phyloP scores from a whole-genome alignment of 1,140 invertebrate genomes.

The Musca vetustissima region DNA sequence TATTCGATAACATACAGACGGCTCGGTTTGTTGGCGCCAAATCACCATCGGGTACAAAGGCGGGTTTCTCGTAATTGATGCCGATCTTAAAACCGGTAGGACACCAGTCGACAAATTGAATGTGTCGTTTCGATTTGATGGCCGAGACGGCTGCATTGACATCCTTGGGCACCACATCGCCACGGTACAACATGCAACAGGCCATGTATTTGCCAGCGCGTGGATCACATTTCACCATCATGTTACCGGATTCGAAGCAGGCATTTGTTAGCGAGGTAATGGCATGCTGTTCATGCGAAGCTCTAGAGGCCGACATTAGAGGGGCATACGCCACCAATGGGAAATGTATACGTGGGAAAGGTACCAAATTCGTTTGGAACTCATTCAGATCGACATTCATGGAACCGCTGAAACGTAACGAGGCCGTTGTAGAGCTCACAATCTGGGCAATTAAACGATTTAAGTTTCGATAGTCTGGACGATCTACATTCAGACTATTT shows the following conservation, averaged over 20 bases:
- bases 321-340: conserved; percentile 80
- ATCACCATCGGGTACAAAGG: conserved; percentile 72
- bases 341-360: conserved; percentile 76
- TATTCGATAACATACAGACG: conserved; percentile 78
- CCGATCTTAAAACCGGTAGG: conserved; percentile 74
- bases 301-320: conserved; percentile 68
- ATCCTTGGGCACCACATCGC: conserved; percentile 79
- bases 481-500: conserved; percentile 68
- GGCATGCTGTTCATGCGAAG: conserved; percentile 69
- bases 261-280: conserved; percentile 74
- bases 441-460: conserved; percentile 74
- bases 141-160: conserved; percentile 80
- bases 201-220: conserved; percentile 73
- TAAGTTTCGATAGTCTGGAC: conserved; percentile 75
- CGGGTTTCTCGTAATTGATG: conserved; percentile 69
- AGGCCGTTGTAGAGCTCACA: conserved; percentile 76
- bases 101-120: conserved; percentile 72
- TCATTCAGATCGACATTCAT: conserved; percentile 83
- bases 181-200: conserved; percentile 73
- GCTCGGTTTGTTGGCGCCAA: conserved; percentile 67
- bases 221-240: conserved; percentile 80
- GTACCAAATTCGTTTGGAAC: conserved; percentile 76
- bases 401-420: conserved; percentile 79
- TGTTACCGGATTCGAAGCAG: conserved; percentile 78
- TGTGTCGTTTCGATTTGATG: conserved; percentile 75